Evolutionary conservation across 2,113 vertebrate genomes (phyloP), one percentile per base, ranked within the genome.

Genomic region (Regulus satrapa): DNA sequence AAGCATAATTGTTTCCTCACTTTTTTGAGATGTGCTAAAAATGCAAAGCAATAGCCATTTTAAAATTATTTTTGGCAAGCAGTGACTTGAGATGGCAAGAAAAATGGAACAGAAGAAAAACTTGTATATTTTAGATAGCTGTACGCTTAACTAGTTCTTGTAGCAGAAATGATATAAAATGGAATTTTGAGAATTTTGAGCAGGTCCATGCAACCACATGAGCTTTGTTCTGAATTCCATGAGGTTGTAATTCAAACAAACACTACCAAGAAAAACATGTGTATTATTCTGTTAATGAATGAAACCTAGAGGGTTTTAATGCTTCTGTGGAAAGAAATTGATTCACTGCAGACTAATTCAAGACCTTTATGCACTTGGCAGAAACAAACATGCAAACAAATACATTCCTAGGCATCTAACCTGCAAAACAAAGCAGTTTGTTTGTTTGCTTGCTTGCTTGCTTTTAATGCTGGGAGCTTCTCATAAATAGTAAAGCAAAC

Each of bases 341-440:
- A 97, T 97, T 97, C 91, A 95, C 63, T 68, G 79, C 52, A 94
- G 69, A 79, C 67, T 94, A 97, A 98, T 97, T 96, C 93, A 97
- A 96, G 93, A 94, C n/a, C 6, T 88, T 97, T 92, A 93, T 97
- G 67, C 93, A 92, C 45, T 86, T 87, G 80, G 84, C 85, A 95
- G 96, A 96, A 94, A 95, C 93, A 97, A 79, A 66, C 79, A 95
- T 76, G 85, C 85, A 95, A 97, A 85, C 75, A 96, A 97, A 96
- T 84, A 94, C 95, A 96, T 96, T 96, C 88, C 87, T 97, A 96
- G 77, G 92, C 84, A 95, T 84, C 49, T 75, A 94, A 92, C 91
- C 92, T 94, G 67, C 76, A 95, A 95, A 95, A 88, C 54, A 78
- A 78, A 89, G 74, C 66, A 68, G 67, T 32, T 75, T 74, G 40